Evolutionary conservation across 2,888 invertebrate genomes (phyloP), one percentile per base, ranked within the genome.

Genomic region (Xanthia togata): DNA sequence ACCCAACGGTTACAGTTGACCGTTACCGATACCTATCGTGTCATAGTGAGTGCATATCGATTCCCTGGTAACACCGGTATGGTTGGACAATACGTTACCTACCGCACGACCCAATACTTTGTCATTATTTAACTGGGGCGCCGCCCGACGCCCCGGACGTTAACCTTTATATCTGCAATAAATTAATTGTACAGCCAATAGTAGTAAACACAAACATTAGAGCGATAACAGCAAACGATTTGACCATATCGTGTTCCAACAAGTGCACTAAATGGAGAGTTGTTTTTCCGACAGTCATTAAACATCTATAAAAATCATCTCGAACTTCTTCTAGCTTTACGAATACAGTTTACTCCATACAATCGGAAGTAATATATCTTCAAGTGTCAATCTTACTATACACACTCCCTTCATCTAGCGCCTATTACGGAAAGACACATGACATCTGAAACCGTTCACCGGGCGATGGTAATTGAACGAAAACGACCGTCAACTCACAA

Each of bases 381-480:
- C 17, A 17, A 59, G 23, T 72, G 62, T 73, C 70, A 73, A 78
- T 78, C 71, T 77, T 70, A 73, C 65, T 73, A 59, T 23, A 55
- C 67, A 70, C 57, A 53, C 59, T 82, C 76, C 76, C 72, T 63
- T 67, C 74, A 81, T 65, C 69, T 47, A 72, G 17, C 59, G 55
- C 76, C 76, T 73, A 80, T 82, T 78, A 78, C n/a, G 62, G 78
- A 72, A 59, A 73, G 71, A 81, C 47, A 84, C 81, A 87, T 88
- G 88, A 85, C 87, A 89, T 86, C 83, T 84, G 82, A 83, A 84
- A 87, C 83, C 73, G 72, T 86, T 88, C 83, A 70, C 79, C 73
- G 70, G 65, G 44, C 73, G 75, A 83, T 76, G 84, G 89, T 90
- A 88, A 89, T 89, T 91, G 88, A 88, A 91, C 84, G 84, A 84